Conservation (phyloP, 1,140 invertebrate genomes). For the Catajapyx aquilonaris region DNA sequence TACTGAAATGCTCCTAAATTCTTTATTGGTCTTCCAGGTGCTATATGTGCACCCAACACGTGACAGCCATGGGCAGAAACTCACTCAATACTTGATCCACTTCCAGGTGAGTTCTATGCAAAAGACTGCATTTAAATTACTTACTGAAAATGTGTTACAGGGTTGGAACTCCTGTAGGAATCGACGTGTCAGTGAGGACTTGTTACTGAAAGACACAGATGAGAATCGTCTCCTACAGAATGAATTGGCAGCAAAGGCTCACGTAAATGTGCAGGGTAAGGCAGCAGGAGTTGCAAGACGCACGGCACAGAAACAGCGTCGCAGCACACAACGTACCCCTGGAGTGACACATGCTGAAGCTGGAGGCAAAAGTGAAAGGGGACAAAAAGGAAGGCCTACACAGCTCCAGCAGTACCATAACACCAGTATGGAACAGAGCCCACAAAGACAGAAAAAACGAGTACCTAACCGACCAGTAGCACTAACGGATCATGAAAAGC, state of each 20-base stretch:
- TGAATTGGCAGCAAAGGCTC: constrained; percentile 68
- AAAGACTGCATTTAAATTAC: not conserved
- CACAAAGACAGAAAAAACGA: no score
- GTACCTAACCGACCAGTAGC: no score
- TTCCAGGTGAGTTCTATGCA: constrained; percentile 43
- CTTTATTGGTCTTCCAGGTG: constrained; percentile 35
- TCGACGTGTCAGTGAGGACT: constrained; percentile 68
- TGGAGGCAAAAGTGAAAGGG: constrained; percentile 2
- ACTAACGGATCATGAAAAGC: no score
- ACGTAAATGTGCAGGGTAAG: constrained; percentile 68
- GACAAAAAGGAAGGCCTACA: constrained; percentile 7
- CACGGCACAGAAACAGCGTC: no score
- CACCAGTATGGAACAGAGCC: no score
- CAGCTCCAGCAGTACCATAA: no score
- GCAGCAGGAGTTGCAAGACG: no score
- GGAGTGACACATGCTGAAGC: no score
- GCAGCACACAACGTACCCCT: no score
- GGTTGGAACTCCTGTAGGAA: constrained; percentile 90
- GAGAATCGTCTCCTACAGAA: constrained; percentile 72
- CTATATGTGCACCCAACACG: constrained; percentile 58
- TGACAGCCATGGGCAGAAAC: constrained; percentile 53
- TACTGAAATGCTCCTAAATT: not conserved
- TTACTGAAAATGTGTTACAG: constrained; percentile 16
- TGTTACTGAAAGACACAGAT: constrained; percentile 77
- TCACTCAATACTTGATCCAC: constrained; percentile 77